Evolutionary conservation across 2,113 vertebrate genomes (phyloP), one percentile per base, ranked within the genome.

Genomic region (Etheostoma cragini): DNA sequence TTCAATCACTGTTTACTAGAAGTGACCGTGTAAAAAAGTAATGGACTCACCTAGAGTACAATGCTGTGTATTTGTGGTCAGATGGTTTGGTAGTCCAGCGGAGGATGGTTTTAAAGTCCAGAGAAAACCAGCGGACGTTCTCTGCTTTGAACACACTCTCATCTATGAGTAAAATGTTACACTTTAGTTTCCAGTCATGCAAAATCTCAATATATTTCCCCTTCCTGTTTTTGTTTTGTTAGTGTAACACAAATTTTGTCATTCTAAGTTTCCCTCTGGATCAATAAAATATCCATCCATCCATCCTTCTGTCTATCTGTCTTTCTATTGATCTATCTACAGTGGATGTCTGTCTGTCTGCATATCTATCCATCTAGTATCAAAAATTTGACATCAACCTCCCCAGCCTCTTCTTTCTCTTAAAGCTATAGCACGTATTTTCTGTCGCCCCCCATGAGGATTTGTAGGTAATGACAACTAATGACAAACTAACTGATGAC

Each of bases 41-140:
- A 21, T 33, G n/a, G 4, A 94, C 95, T 97, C 93, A 97, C 97
- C 84, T 81, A 0, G 87, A 85, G 87, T 95, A 96, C 82, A 74
- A 81, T 71, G 98, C 96, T 0, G 91, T 96, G 88, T 96, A 97
- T 5, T 81, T 82, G 72, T 95, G 65, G 74, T 90, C 70, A 6
- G 89, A 62, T 0, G 94, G 91, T 77, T 90, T 90, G 12, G 93
- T 90, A 0, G 94, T 89, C 98, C 98, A 99, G 0, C 56, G 92
- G 13, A 99, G 85, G 79, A 97, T 84, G 10, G 97, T 98, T 93
- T 97, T 98, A 82, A 98, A 98, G 90, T 99, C 97, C 85, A 94
- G 87, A 63, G 98, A 99, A 62, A 93, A 86, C 97, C 97, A 98
- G 38, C 72, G 95, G 38, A 98, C 86, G 26, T 98, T 94, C 78